Evolutionary conservation across 2,113 vertebrate genomes (phyloP).

Genomic region (Phasianus colchicus): DNA sequence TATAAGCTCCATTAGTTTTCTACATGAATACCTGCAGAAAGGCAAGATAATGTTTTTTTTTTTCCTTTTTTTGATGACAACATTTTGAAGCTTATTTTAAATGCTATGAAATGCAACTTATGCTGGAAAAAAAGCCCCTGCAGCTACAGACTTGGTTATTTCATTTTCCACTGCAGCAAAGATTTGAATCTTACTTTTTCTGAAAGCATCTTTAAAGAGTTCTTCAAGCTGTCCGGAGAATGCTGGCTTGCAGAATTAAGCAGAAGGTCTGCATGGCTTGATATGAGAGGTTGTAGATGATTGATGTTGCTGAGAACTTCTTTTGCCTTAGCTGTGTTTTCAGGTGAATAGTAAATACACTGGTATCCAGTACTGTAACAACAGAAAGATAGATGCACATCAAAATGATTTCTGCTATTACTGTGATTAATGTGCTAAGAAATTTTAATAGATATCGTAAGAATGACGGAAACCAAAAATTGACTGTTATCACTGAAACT

Average conservation of each 20-base stretch:
- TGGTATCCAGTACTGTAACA: conserved; percentile 93
- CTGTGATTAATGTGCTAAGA: background rate
- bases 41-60: background rate
- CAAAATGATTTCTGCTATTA: background rate
- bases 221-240: conserved; percentile 88
- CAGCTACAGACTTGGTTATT: conserved; percentile 43
- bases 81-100: conserved; percentile 62
- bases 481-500: background rate
- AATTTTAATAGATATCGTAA: background rate
- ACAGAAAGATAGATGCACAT: conserved; percentile 30
- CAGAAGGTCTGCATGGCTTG: conserved; percentile 89
- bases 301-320: conserved; percentile 94
- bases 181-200: conserved; percentile 90
- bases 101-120: conserved; percentile 51
- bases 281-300: conserved; percentile 92
- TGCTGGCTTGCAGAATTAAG: conserved; percentile 91
- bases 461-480: background rate
- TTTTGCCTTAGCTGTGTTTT: conserved; percentile 96
- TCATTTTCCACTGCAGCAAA: conserved; percentile 41
- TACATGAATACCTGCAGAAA: conserved; percentile 21
- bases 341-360: conserved; percentile 98
- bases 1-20: conserved; percentile 39
- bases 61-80: background rate
- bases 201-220: conserved; percentile 93
- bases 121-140: background rate